phyloP scores from a whole-genome alignment of 2,888 invertebrate species.

The Odontomyia ornata region DNA sequence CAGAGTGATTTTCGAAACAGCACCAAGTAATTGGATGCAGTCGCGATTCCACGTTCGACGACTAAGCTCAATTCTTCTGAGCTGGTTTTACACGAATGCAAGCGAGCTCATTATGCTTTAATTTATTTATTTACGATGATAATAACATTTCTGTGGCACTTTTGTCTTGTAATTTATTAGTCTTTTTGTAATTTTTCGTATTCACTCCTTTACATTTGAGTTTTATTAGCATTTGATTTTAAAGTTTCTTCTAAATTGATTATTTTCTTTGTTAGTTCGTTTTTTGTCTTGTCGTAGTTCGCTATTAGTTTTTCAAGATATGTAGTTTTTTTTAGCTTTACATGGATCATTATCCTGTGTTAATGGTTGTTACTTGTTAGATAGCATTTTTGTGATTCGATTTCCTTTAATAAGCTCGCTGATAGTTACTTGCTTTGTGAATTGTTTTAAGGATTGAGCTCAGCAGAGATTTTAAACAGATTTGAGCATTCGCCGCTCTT shows the following conservation, averaged over 20 bases:
- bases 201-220: neutral
- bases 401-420: slow-evolving; percentile 8
- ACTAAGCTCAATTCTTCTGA: neutral
- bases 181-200: slow-evolving; percentile 14
- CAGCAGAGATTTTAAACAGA: neutral
- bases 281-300: neutral
- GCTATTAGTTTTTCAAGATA: neutral
- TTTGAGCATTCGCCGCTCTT: slow-evolving; percentile 26
- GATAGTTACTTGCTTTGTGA: neutral
- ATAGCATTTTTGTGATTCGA: slow-evolving; percentile 11
- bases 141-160: slow-evolving; percentile 9
- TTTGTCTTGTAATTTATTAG: neutral
- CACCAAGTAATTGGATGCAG: neutral
- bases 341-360: slow-evolving; percentile 14
- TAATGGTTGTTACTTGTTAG: slow-evolving; percentile 11
- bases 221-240: neutral
- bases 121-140: slow-evolving; percentile 6
- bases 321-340: neutral
- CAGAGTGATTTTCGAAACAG: neutral
- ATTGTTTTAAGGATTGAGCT: neutral
- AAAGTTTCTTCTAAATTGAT: slow-evolving; percentile 6
- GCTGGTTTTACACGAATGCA: too few relatives aligned
- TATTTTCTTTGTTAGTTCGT: slow-evolving; percentile 10
- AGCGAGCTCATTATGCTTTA: slow-evolving; percentile 14
- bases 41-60: slow-evolving; percentile 12